Percentiles rank a stretch among this genome's conserved stretches.
phyloP scores from a whole-genome alignment of 2,113 vertebrate species.

The Dicrurus megarhynchus region DNA sequence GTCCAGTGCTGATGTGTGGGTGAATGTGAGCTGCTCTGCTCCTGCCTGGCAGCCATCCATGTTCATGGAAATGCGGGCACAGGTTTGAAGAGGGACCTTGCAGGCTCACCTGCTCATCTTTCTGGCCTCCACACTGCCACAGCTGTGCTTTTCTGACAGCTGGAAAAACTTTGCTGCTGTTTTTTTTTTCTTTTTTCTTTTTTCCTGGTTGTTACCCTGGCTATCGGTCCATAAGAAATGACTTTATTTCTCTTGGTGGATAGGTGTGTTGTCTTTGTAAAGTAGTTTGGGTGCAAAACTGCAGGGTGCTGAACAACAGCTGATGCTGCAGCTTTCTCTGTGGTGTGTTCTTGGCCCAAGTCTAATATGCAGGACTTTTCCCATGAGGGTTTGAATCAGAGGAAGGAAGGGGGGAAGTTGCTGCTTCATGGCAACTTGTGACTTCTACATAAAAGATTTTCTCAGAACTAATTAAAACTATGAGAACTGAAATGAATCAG shows the following conservation, averaged over 20 bases:
- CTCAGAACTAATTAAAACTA: slow-evolving; percentile 55
- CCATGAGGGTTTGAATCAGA: background rate
- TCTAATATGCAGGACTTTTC: background rate
- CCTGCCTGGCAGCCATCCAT: fast-evolving
- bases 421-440: background rate
- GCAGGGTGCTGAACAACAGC: background rate
- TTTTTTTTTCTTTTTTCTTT: too few relatives aligned
- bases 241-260: background rate
- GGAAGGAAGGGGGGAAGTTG: background rate
- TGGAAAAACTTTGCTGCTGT: background rate
- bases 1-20: too few relatives aligned
- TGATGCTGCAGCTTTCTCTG: background rate
- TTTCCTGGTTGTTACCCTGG: background rate
- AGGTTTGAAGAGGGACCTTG: background rate
- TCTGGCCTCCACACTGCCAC: fast-evolving
- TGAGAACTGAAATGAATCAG: slow-evolving; percentile 37
- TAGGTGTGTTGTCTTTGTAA: background rate
- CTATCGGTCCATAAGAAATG: background rate
- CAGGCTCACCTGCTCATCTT: background rate
- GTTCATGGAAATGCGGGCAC: background rate
- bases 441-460: slow-evolving; percentile 16
- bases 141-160: background rate
- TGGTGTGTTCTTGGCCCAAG: background rate
- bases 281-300: background rate
- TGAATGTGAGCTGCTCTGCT: background rate